Evolutionary conservation across 2,888 invertebrate genomes (phyloP), one percentile per base, ranked within the genome.

Genomic region (Rotaria sp.): DNA sequence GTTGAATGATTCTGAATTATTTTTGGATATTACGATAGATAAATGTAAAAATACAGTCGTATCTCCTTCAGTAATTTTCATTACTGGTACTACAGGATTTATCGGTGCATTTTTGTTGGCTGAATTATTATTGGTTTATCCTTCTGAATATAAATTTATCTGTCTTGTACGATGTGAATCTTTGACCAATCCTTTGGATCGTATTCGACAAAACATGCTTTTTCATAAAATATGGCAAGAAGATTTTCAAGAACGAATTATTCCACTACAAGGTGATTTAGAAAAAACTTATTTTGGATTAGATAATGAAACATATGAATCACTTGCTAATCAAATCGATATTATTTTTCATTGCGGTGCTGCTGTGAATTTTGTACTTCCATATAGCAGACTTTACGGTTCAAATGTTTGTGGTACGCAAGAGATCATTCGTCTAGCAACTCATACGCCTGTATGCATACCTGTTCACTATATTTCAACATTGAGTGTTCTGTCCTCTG

Each of bases 281-380:
- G 26, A 3, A 41, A 45, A 45, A 45, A 10, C 45, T 38, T 26
- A 10, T 5, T 80, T 80, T 45, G 80, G 80, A 45, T 80, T 80
- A 45, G n/a, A 41, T n/a, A 2, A 26, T 13, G 11, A 80, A 41
- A 4, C 8, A n/a, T 80, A n/a, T 4, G 41, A 41, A 11, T 26
- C 26, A 45, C 15, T 80, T 1, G 41, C 80, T 8, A n/a, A 41
- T 5, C 24, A 41, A 45, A n/a, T 80, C 10, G 45, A 45, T 80
- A 24, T 80, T 11, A 80, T 80, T 18, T 80, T n/a, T 45, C 80
- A 80, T n/a, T 80, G 80, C 21, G 80, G 45, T 80, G 80, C 80
- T 26, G 15, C 15, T 18, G 80, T 80, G 0, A 80, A 80, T n/a
- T 45, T 45, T 80, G 7, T 45, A 2, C 4, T 45, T 21, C 45